Evolutionary conservation across 2,113 vertebrate species (phyloP), one percentile per base, ranked within the genome.

Genomic region (Varanus komodoensis): DNA sequence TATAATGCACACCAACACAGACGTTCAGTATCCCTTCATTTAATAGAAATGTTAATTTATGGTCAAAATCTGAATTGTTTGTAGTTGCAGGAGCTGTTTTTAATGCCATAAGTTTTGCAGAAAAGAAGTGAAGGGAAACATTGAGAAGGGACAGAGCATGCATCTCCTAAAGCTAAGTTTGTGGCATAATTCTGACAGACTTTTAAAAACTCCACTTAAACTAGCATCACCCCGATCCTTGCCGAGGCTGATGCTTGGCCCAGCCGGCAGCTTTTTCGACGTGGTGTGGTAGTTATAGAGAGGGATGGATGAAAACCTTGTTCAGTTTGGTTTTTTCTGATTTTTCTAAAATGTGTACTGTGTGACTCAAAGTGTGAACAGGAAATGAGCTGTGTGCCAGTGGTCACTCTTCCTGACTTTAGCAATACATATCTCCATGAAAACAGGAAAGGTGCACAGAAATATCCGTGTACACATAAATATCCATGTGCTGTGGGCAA

Each of bases 21-120:
- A 12, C 48, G 32, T n/a, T 29, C n/a, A n/a, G 8, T 68, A 88
- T 80, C 80, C 67, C 27, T 64, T 83, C 67, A 32, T 83, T 83
- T 83, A 74, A 48, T 25, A 50, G 87, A 83, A 83, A 75, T 64
- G 68, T 54, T 71, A 89, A 75, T 64, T 83, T 75, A 89, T 83
- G 81, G 71, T 25, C 69, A 64, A 32, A 50, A 3, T 32, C 52
- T 32, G 52, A 74, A 57, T 75, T 82, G 50, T 73, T 74, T 69
- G 38, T 4, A 38, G 68, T 57, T 81, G 87, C 23, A 29, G 73
- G 34, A 73, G 79, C 78, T 82, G 44, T 44, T 73, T 44, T 61
- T 73, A 82, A 57, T 25, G 23, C 67, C 54, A 38, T 71, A 57
- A 73, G 78, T 82, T 73, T 89, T 57, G 25, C 27, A 68, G 52